Conservation (phyloP, 2,888 invertebrate genomes). For the Pyrrhia umbra region DNA sequence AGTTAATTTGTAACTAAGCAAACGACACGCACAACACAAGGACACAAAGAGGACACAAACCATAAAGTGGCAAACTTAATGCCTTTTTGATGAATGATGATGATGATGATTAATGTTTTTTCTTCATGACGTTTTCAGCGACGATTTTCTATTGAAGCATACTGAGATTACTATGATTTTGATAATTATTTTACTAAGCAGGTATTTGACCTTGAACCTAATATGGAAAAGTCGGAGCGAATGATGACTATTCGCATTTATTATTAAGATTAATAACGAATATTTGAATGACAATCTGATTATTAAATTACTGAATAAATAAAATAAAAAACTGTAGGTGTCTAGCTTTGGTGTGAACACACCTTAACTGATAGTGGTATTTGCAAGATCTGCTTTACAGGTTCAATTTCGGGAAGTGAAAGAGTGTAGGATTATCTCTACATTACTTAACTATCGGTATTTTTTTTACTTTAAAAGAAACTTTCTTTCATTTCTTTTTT, state of each 20-base stretch:
- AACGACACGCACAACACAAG: neutral
- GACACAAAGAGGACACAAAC: conserved; percentile 1
- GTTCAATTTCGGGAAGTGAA: conserved; percentile 72
- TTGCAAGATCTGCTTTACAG: conserved; percentile 66
- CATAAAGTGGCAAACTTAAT: neutral
- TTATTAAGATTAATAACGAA: no score
- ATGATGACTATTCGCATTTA: no score
- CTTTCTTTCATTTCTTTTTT: no score
- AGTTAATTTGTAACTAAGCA: neutral
- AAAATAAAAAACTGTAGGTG: no score
- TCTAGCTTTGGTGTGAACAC: conserved; percentile 1
- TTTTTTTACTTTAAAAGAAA: no score
- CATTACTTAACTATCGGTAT: conserved; percentile 8
- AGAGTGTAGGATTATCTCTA: conserved; percentile 55
- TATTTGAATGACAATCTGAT: no score
- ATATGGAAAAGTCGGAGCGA: no score
- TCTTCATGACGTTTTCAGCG: neutral
- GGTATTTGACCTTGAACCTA: neutral
- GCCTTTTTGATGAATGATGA: neutral
- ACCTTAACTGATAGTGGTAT: conserved; percentile 45
- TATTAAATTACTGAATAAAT: no score
- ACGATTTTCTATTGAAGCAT: neutral
- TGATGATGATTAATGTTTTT: neutral
- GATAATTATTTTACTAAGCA: neutral
- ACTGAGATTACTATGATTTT: neutral